These are phyloP conservation scores for Pseudochirops cupreus DNA, from an alignment of 2,797 vertebrate genomes.

Conservation along the genomic window DNA sequence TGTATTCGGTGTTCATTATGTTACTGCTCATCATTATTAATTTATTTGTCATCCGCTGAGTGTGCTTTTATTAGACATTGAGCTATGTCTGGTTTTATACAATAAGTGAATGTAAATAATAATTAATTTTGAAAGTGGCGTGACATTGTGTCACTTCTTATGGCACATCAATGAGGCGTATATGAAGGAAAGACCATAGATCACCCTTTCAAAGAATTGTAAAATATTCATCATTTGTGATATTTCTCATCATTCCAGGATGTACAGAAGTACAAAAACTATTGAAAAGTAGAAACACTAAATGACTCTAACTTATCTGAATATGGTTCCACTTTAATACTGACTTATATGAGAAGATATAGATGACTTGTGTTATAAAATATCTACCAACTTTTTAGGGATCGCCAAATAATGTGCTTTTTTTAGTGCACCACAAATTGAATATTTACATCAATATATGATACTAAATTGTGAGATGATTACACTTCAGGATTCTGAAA, in stretches of 20 bases:
- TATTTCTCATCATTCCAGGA: neutral
- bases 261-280: neutral
- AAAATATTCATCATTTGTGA: neutral
- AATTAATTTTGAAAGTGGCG: neutral
- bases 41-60: neutral
- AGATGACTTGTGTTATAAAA: neutral
- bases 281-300: neutral
- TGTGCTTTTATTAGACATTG: conserved; percentile 33
- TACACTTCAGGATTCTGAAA: neutral
- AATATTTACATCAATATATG: neutral
- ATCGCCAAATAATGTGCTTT: neutral
- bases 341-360: neutral
- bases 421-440: neutral
- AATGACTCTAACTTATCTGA: neutral
- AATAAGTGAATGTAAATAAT: conserved; percentile 1
- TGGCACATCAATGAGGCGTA: neutral
- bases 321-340: neutral
- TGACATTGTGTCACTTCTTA: neutral
- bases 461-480: neutral
- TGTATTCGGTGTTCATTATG: neutral
- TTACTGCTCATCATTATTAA: neutral
- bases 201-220: neutral
- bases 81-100: neutral
- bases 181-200: neutral
- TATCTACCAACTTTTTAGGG: neutral